Conservation (phyloP, 35 echinoderm and acorn worm species). For the Stichopus chloronotus region DNA sequence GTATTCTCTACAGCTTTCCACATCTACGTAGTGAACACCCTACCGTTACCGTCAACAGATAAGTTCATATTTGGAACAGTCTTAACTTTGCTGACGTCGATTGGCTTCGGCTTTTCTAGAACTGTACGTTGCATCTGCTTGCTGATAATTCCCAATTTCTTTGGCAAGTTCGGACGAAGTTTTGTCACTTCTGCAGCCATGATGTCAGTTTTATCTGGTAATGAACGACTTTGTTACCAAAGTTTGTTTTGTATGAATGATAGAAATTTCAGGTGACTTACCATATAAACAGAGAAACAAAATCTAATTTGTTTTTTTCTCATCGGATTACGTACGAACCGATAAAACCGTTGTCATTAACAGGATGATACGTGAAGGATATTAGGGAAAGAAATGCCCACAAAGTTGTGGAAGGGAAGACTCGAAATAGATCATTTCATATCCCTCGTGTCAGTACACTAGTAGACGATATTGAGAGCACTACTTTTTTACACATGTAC, state of each 20-base stretch:
- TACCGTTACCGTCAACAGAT: slow-evolving; percentile 38
- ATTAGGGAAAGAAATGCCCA: too few relatives aligned
- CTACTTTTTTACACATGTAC: too few relatives aligned
- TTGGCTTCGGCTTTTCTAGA: slow-evolving; percentile 70
- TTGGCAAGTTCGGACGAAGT: slow-evolving; percentile 69
- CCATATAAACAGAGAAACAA: neutral
- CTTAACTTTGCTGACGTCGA: slow-evolving; percentile 58
- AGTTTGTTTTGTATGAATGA: too few relatives aligned
- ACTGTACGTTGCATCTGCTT: slow-evolving; percentile 77
- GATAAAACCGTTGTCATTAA: too few relatives aligned
- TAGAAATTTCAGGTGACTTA: neutral
- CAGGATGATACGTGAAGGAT: too few relatives aligned
- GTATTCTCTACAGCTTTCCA: slow-evolving; percentile 54
- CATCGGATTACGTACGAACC: too few relatives aligned
- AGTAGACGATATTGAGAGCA: too few relatives aligned
- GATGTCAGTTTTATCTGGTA: slow-evolving; percentile 16
- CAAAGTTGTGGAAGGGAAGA: too few relatives aligned
- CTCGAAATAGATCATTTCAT: too few relatives aligned
- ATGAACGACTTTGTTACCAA: neutral
- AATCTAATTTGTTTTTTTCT: neutral
- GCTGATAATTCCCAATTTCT: slow-evolving; percentile 72
- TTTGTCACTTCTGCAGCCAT: slow-evolving; percentile 70
- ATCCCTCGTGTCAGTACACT: too few relatives aligned
- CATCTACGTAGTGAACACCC: slow-evolving; percentile 50
- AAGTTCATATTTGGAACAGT: slow-evolving; percentile 53